phyloP scores from a whole-genome alignment of 2,797 vertebrate genomes.

The Chloroceryle amazona region DNA sequence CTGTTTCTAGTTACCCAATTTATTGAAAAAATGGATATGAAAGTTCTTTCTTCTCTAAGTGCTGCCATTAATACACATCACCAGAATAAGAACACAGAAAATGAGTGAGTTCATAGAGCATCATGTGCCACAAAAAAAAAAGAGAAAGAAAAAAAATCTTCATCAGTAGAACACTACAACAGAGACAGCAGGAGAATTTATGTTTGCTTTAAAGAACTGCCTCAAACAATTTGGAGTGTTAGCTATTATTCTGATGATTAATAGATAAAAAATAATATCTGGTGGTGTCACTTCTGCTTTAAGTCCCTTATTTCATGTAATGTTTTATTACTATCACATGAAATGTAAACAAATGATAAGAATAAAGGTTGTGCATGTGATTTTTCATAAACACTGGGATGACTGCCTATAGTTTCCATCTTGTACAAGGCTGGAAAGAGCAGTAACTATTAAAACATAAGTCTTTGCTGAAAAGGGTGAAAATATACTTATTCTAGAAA shows the following conservation, averaged over 20 bases:
- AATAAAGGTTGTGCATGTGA: background rate
- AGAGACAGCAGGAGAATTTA: background rate
- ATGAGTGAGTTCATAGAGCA: background rate
- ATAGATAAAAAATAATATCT: background rate
- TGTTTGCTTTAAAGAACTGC: background rate
- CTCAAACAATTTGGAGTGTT: background rate
- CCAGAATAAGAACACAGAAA: background rate
- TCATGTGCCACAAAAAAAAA: background rate
- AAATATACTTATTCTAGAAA: conserved; percentile 57
- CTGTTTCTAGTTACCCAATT: background rate
- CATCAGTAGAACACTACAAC: background rate
- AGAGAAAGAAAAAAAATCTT: background rate
- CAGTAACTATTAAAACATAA: conserved; percentile 46
- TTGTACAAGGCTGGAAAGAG: conserved; percentile 6
- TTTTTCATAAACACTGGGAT: background rate
- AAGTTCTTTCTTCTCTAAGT: background rate
- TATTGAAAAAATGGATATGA: background rate
- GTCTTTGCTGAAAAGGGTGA: conserved; percentile 30
- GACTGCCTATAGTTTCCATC: background rate
- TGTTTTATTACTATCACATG: background rate
- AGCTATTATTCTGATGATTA: background rate
- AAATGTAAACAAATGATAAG: background rate
- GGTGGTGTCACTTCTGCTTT: background rate
- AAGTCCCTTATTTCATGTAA: background rate
- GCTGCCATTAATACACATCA: background rate